Evolutionary conservation across 1,140 invertebrate species (phyloP).

Genomic region (Harpegnathos saltator): DNA sequence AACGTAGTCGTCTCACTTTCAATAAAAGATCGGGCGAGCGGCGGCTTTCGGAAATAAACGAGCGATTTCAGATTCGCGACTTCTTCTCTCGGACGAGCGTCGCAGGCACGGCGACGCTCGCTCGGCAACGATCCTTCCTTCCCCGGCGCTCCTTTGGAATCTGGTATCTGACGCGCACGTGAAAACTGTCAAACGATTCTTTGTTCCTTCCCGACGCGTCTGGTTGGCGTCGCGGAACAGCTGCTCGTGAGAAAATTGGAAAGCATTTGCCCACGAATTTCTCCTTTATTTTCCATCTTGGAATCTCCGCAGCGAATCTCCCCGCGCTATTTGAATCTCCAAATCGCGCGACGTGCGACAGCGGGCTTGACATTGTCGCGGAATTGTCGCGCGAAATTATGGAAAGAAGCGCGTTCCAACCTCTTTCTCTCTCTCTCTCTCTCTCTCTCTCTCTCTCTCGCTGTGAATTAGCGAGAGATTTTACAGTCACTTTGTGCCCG

Average conservation of each 20-base stretch:
- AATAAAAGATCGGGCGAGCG: not conserved
- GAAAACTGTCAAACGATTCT: constrained; percentile 60
- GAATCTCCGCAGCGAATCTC: constrained; percentile 36
- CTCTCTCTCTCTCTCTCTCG: no score
- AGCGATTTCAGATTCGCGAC: constrained; percentile 3
- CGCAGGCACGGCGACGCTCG: not conserved
- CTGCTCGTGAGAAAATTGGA: constrained; percentile 67
- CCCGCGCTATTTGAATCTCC: constrained; percentile 36
- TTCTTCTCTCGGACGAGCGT: constrained; percentile 28
- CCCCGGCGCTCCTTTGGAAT: constrained; percentile 18
- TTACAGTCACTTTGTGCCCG: not conserved
- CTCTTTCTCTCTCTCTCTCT: no score
- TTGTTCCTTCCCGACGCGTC: constrained; percentile 50
- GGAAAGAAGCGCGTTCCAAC: not conserved
- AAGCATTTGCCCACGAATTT: constrained; percentile 56
- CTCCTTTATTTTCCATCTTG: constrained; percentile 45
- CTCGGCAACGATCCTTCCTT: constrained; percentile 21
- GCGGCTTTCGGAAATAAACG: not conserved
- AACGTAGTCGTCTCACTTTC: not conserved
- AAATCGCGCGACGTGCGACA: constrained; percentile 50
- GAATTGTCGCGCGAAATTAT: constrained; percentile 33
- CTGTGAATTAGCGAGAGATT: constrained; percentile 3
- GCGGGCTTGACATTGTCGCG: constrained; percentile 33
- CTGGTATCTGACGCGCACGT: constrained; percentile 47
- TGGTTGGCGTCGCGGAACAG: constrained; percentile 52